Evolutionary conservation across 2,888 invertebrate genomes (phyloP), one percentile per base, ranked within the genome.

Genomic region (Lepidochrysops patricia): DNA sequence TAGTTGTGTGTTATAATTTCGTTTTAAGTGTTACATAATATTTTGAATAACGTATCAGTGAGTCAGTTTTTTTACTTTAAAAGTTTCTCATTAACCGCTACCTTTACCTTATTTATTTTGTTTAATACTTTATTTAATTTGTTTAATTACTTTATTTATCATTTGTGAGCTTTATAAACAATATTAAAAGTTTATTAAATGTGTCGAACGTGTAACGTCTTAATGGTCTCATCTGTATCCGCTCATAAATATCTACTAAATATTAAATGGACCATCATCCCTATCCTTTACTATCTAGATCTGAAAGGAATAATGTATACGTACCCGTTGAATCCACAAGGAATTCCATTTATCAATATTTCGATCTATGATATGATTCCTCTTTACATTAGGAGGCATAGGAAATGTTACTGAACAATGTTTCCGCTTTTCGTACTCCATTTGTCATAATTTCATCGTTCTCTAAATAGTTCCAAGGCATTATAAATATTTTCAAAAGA

Each of bases 301-400:
- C 50, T 26, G 26, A 26, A 50, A 13, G 50, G 50, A 50, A 50
- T 50, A 50, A 26, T 50, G 26, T 25, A 50, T 50, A 26, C 15
- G 50, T 50, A 26, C 50, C 25, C 50, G 50, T 25, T 50, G 25
- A 6, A 50, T 50, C 50, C 26, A 50, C 25, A 2, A 13, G 50
- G 50, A 50, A 50, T 50, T 26, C 26, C n/a, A 26, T 26, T 50
- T 50, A 50, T 50, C 50, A 43, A 43, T 43, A 43, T 43, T 43
- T 43, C 19, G 19, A 43, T 43, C 43, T 43, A 7, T 19, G 9
- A 23, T 43, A 23, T 7, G 19, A 43, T 43, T 43, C 19, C 43
- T 43, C 19, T 19, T 23, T 43, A 9, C 43, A 9, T 35, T 43
- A 19, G 19, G 9, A 43, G 1, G 9, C 9, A 43, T 19, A 43